Conservation (phyloP, 1,140 invertebrate species). For the Drosophila gunungcola region DNA sequence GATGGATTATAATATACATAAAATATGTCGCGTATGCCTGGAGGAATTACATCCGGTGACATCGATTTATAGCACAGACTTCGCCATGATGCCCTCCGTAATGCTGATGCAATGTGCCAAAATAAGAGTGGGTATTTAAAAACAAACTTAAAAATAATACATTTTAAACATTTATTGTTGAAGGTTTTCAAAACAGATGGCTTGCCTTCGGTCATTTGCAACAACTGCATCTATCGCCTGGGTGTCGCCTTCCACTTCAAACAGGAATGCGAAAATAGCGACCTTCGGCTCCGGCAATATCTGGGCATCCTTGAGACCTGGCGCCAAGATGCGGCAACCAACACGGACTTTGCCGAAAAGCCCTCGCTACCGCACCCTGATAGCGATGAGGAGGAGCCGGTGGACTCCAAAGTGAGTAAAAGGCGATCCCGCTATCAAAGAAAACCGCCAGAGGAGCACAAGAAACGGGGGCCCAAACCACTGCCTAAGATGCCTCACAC, state of each 20-base stretch:
- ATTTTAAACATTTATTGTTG: slow-evolving; percentile 33
- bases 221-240: slow-evolving; percentile 88
- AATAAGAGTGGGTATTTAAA: slow-evolving; percentile 85
- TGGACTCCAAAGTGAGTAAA: slow-evolving; percentile 51
- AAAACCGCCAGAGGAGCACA: slow-evolving; percentile 86
- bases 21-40: slow-evolving; percentile 88
- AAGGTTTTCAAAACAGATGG: slow-evolving; percentile 88
- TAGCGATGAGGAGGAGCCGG: slow-evolving; percentile 61
- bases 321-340: slow-evolving; percentile 79
- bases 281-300: slow-evolving; percentile 87
- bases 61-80: slow-evolving; percentile 88
- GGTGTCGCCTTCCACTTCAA: slow-evolving; percentile 89
- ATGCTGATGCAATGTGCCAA: slow-evolving; percentile 88
- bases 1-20: slow-evolving; percentile 84
- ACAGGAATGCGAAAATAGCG: slow-evolving; percentile 88
- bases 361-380: slow-evolving; percentile 26
- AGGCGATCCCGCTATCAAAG: slow-evolving; percentile 85
- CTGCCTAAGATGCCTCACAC: slow-evolving; percentile 86
- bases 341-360: slow-evolving; percentile 66
- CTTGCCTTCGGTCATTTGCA: slow-evolving; percentile 88
- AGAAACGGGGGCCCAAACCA: slow-evolving; percentile 87
- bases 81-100: slow-evolving; percentile 87
- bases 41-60: slow-evolving; percentile 87
- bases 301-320: slow-evolving; percentile 85
- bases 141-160: neutral